Conservation (phyloP, 1,140 invertebrate genomes). For the Euwallacea similis region DNA sequence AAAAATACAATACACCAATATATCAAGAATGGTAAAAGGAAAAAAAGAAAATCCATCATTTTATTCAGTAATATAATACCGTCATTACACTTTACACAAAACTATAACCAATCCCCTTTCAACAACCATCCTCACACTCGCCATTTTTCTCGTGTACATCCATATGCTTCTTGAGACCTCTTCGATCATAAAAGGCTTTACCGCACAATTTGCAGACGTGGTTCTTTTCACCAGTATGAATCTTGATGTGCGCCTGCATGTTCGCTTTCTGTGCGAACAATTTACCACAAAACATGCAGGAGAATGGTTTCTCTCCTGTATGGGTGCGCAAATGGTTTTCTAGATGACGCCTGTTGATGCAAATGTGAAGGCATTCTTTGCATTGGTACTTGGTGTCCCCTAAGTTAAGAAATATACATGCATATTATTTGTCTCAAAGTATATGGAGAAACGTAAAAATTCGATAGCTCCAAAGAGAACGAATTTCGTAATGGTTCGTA, state of each 20-base stretch:
- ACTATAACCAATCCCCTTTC: no score
- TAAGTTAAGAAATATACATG: neutral
- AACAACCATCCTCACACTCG: neutral
- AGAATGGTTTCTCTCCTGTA: conserved; percentile 67
- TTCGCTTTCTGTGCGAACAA: conserved; percentile 64
- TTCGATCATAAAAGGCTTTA: conserved; percentile 51
- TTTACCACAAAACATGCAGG: conserved; percentile 58
- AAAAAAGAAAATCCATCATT: no score
- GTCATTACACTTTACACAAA: no score
- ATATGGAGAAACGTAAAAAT: neutral
- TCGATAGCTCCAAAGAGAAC: neutral
- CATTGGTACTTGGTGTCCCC: conserved; percentile 35
- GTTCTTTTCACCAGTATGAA: conserved; percentile 55
- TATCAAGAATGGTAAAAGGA: no score
- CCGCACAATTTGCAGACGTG: conserved; percentile 55
- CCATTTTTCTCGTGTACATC: conserved; percentile 1
- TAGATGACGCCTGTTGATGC: conserved; percentile 30
- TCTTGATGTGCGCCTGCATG: conserved; percentile 58
- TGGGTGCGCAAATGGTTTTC: conserved; percentile 48
- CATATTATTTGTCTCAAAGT: neutral
- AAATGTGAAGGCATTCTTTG: conserved; percentile 31
- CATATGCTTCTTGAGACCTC: conserved; percentile 26
- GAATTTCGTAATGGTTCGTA: neutral
- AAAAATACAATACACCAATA: no score
- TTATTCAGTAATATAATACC: no score